Conservation (phyloP, 2,113 vertebrate species). For the Brachypteracias leptosomus region DNA sequence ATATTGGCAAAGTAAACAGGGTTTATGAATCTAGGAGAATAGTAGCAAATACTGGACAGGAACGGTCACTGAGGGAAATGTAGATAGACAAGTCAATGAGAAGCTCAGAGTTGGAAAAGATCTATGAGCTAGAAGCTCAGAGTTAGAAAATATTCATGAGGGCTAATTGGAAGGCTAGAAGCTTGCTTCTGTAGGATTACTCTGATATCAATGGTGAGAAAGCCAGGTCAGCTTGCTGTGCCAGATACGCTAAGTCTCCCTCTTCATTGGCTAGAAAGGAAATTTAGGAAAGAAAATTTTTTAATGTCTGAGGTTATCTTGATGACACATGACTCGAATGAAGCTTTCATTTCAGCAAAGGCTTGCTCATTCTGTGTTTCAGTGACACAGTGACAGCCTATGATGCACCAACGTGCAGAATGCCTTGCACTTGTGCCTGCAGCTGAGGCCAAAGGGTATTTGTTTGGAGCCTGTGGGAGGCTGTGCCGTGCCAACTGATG, state of each 20-base stretch:
- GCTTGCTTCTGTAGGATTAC: background rate
- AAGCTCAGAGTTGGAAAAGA: background rate
- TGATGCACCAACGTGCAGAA: background rate
- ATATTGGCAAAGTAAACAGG: background rate
- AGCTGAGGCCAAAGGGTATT: background rate
- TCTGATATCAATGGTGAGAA: background rate
- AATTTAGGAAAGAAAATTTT: background rate
- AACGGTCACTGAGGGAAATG: background rate
- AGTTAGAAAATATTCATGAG: background rate
- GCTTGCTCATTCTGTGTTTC: background rate
- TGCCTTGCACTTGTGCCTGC: background rate
- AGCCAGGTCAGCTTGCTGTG: background rate
- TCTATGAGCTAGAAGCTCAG: background rate
- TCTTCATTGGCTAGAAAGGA: background rate
- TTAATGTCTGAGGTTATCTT: background rate
- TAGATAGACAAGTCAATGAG: background rate
- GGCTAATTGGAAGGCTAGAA: background rate
- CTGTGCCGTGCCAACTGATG: accelerated
- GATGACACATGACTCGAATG: background rate
- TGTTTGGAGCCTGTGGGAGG: background rate
- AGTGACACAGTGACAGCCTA: background rate
- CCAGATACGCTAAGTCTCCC: background rate
- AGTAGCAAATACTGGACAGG: background rate
- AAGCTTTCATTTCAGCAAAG: background rate
- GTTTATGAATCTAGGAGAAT: background rate